Evolutionary conservation across 2,797 vertebrate genomes (phyloP), one percentile per base, ranked within the genome.

Genomic region (Pseudocheirus occidentalis): DNA sequence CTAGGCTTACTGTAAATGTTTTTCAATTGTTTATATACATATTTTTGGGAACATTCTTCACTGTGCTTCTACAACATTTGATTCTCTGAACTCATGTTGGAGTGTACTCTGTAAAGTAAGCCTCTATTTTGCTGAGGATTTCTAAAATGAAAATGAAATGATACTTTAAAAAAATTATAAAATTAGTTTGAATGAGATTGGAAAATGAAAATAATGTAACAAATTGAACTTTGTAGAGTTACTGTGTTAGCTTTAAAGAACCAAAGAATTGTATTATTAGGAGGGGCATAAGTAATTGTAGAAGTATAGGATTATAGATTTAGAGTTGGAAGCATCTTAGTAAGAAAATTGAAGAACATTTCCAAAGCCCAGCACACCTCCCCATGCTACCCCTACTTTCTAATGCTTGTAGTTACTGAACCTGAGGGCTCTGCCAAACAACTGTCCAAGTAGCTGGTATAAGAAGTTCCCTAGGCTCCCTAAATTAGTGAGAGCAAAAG

Each of bases 121-220:
- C 29, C 27, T 93, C 95, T 34, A 34, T 91, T 56, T 31, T 93
- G 12, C n/a, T 59, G 59, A 89, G 73, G 92, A 89, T 73, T 95
- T 96, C 95, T 52, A 96, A 31, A 40, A 18, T 92, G 3, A 95
- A 96, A 95, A 14, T 92, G 4, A 95, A 96, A 94, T 5, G 62
- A n/a, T 66, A 6, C 62, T 66, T 66, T 62, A n/a, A n/a, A 34
- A 31, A n/a, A 66, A 66, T 7, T n/a, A 34, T 66, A 66, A n/a
- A 66, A 66, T n/a, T 66, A n/a, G n/a, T 66, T 66, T 66, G 14
- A 18, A 66, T n/a, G 34, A 66, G 1, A n/a, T 66, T 66, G 34
- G 34, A 66, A 66, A n/a, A 66, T 66, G 34, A 66, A 66, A n/a
- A n/a, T 66, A 66, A n/a, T n/a, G 14, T 21, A 66, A 66, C 14